Percentiles rank a stretch among this genome's conserved stretches.
Evolutionary conservation across 2,113 vertebrate species (phyloP).

Genomic region (mouse (Mus musculus)): GRCm39 chr16:97558501-97559000

Average conservation of each 20-base stretch:
- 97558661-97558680: fast-evolving
- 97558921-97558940: background rate
- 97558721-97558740: background rate
- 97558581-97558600: background rate
- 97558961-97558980: background rate
- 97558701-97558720: fast-evolving
- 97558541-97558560: background rate
- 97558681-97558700: background rate
- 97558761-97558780: fast-evolving
- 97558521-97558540: background rate
- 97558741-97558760: background rate
- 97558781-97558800: conserved; percentile 30
- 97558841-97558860: background rate
- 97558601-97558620: background rate
- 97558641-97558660: background rate
- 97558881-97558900: background rate
- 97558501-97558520: background rate
- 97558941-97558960: background rate
- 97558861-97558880: background rate
- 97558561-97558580: background rate
- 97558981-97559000: background rate
- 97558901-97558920: background rate
- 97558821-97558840: too few species aligned
- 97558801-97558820: too few species aligned
- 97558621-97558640: background rate